A percentile compares a stretch with the other conserved stretches of the same genome.
Conservation (phyloP, 2,113 vertebrate species). For the Uropsilus gracilis region DNA sequence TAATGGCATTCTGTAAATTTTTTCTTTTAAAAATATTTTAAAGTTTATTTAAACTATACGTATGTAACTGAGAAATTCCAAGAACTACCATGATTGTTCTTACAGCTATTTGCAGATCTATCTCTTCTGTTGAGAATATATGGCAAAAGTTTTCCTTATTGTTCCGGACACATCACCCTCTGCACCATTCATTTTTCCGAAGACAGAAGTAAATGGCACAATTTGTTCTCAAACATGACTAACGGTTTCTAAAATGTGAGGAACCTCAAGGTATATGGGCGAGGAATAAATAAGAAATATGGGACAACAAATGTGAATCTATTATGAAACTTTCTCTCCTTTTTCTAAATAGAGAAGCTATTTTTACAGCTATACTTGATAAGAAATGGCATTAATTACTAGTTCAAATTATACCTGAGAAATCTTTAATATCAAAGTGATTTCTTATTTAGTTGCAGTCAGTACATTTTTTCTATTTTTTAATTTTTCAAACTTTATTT, state of each 20-base stretch:
- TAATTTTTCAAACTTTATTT: no score
- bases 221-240: constrained; percentile 78
- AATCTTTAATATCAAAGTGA: constrained; percentile 61
- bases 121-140: constrained; percentile 71
- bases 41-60: constrained; percentile 13
- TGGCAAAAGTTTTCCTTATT: constrained; percentile 70
- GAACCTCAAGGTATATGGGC: constrained; percentile 80
- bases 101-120: constrained; percentile 78
- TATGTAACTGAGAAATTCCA: constrained; percentile 39
- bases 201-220: constrained; percentile 81
- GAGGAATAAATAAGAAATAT: constrained; percentile 84
- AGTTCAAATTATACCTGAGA: constrained; percentile 46
- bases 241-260: constrained; percentile 81
- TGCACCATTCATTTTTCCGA: constrained; percentile 76
- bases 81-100: constrained; percentile 64
- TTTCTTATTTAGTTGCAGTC: background rate
- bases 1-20: background rate
- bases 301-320: constrained; percentile 80
- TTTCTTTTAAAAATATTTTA: constrained; percentile 37
- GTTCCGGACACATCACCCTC: constrained; percentile 80
- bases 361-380: constrained; percentile 54
- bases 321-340: constrained; percentile 61
- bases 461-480: no score
- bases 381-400: constrained; percentile 55
- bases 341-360: constrained; percentile 67